These are phyloP conservation scores for Falco novaeseelandiae DNA, from an alignment of 2,797 vertebrate genomes.

Conservation along the genomic window DNA sequence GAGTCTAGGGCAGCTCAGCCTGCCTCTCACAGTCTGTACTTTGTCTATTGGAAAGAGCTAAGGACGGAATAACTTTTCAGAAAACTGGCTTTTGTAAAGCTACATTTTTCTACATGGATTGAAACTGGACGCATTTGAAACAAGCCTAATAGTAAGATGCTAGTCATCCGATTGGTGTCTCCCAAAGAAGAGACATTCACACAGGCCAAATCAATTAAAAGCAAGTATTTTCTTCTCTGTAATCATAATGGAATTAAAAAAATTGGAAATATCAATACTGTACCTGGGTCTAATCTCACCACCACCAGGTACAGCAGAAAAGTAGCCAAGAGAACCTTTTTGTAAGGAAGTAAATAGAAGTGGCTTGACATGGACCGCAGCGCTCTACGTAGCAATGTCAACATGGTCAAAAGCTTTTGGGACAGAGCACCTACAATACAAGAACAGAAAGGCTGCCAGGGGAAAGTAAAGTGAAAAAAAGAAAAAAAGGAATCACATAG, in stretches of 20 bases:
- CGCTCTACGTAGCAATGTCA: constrained; percentile 78
- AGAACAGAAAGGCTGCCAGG: background rate
- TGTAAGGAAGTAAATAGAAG: constrained; percentile 78
- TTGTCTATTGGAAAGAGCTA: background rate
- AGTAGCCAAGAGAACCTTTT: constrained; percentile 80
- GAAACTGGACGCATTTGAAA: background rate
- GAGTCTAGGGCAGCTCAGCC: background rate
- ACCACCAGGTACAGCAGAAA: constrained; percentile 88
- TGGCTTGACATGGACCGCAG: constrained; percentile 68
- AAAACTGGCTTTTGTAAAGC: background rate
- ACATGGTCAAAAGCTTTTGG: constrained; percentile 74
- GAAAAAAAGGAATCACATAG: background rate
- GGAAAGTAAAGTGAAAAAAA: background rate
- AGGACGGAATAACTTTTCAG: background rate
- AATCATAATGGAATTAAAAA: background rate
- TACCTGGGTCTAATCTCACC: constrained; percentile 90
- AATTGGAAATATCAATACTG: background rate
- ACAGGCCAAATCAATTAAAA: background rate
- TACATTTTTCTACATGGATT: background rate
- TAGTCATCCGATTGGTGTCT: background rate
- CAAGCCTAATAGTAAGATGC: background rate
- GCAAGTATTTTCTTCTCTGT: background rate
- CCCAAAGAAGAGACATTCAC: background rate
- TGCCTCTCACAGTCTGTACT: background rate
- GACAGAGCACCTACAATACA: constrained; percentile 75